Conservation (phyloP, 2,888 invertebrate species). For the Drosophila mayaguana region DNA sequence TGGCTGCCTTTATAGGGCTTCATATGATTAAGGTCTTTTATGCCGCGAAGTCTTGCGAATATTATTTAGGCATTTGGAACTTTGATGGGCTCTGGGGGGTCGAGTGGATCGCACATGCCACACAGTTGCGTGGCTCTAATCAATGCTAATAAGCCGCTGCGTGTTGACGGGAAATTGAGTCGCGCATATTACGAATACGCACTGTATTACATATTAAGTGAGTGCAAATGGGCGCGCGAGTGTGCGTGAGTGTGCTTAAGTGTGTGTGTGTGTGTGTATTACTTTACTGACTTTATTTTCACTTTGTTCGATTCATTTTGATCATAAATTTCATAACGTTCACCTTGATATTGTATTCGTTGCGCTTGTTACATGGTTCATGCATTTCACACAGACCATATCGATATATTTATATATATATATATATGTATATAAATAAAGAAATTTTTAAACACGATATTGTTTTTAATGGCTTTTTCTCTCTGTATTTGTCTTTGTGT, state of each 20-base stretch:
- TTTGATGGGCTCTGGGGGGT: conserved; percentile 27
- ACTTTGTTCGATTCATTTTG: conserved; percentile 47
- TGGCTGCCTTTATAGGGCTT: conserved; percentile 40
- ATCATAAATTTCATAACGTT: conserved; percentile 44
- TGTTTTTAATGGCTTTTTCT: conserved; percentile 55
- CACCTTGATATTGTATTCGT: conserved; percentile 34
- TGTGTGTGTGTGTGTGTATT: conserved; percentile 39
- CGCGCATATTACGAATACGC: conserved; percentile 65
- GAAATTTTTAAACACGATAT: conserved; percentile 16
- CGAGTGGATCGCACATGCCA: conserved; percentile 3
- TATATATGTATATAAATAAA: conserved; percentile 9
- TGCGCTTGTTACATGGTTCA: conserved; percentile 18
- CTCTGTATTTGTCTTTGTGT: conserved; percentile 61
- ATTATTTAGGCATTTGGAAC: conserved; percentile 41
- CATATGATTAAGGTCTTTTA: conserved; percentile 64
- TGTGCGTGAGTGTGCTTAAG: conserved; percentile 11
- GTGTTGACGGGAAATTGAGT: conserved; percentile 66
- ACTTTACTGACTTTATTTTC: conserved; percentile 58
- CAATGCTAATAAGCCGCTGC: conserved; percentile 60
- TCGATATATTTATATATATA: conserved; percentile 15
- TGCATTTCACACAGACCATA: conserved; percentile 42
- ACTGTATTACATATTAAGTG: conserved; percentile 32
- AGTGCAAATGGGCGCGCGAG: conserved; percentile 17
- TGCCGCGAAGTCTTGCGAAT: conserved; percentile 45
- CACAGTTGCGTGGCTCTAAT: conserved; percentile 46